phyloP scores from a whole-genome alignment of 2,888 invertebrate genomes.

The Matsumyia berberina region DNA sequence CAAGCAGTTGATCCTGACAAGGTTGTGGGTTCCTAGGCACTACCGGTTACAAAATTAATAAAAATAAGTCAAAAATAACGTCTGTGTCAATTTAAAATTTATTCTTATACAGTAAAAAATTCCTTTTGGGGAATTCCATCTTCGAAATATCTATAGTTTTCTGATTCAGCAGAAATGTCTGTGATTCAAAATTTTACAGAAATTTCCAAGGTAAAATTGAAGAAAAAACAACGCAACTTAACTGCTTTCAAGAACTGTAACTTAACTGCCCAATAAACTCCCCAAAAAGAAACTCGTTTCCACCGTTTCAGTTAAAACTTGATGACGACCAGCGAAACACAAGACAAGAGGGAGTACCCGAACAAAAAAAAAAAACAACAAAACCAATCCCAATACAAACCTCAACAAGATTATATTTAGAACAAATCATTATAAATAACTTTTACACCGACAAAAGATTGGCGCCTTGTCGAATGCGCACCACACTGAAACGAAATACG shows the following conservation, averaged over 20 bases:
- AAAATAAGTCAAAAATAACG: too few relatives aligned
- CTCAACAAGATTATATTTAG: constrained; percentile 49
- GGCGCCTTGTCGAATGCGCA: constrained; percentile 59
- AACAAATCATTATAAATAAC: constrained; percentile 59
- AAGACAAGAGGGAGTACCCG: background rate
- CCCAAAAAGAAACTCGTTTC: constrained; percentile 30
- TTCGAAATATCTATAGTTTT: constrained; percentile 1
- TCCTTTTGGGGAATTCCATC: background rate
- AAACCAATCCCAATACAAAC: too few relatives aligned
- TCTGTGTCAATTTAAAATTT: too few relatives aligned
- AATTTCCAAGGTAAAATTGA: background rate
- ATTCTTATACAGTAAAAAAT: background rate
- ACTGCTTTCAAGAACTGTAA: constrained; percentile 38
- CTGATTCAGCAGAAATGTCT: constrained; percentile 7
- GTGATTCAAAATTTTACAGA: constrained; percentile 1
- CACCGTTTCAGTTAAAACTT: constrained; percentile 19
- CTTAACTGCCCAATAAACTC: constrained; percentile 26
- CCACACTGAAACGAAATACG: constrained; percentile 56
- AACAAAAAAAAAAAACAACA: background rate
- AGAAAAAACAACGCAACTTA: constrained; percentile 10
- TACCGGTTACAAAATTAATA: too few relatives aligned
- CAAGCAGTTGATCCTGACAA: too few relatives aligned
- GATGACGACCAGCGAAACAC: background rate
- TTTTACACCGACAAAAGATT: constrained; percentile 37
- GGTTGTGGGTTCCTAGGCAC: too few relatives aligned